Conservation (phyloP, 2,797 vertebrate genomes). For the Peromyscus attwateri region DNA sequence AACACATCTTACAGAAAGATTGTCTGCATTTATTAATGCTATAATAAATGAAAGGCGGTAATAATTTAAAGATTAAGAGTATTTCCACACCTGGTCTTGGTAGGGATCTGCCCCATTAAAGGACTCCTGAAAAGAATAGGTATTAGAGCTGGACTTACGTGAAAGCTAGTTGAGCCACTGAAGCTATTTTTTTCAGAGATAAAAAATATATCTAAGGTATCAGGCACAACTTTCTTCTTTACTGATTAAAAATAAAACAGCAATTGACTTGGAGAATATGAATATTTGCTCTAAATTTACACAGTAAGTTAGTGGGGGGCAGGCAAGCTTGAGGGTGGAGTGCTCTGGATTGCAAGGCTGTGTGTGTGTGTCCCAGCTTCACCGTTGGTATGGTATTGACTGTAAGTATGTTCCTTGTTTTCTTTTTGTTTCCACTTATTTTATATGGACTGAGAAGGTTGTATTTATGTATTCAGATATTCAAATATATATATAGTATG, state of each 20-base stretch:
- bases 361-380: not conserved
- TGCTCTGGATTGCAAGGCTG: not conserved
- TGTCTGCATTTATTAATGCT: not conserved
- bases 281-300: not conserved
- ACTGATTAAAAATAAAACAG: not conserved
- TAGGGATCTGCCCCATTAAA: constrained; percentile 21
- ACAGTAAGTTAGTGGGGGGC: not conserved
- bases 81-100: not conserved
- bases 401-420: not conserved
- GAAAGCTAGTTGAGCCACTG: not conserved
- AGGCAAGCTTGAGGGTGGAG: not conserved
- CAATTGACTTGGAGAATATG: not conserved
- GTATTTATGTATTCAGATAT: not conserved
- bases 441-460: not conserved
- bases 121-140: constrained; percentile 20
- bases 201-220: not conserved
- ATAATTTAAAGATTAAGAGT: constrained; percentile 17
- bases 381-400: not conserved
- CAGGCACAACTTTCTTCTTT: constrained; percentile 13
- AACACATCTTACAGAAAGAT: not conserved
- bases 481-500: not conserved
- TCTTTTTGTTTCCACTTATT: not conserved
- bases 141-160: not conserved
- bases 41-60: not conserved
- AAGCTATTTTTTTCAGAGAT: not conserved